A percentile compares a stretch with the other conserved stretches of the same genome.
Conservation (phyloP, 2,113 vertebrate genomes). For the Pteronura brasiliensis region DNA sequence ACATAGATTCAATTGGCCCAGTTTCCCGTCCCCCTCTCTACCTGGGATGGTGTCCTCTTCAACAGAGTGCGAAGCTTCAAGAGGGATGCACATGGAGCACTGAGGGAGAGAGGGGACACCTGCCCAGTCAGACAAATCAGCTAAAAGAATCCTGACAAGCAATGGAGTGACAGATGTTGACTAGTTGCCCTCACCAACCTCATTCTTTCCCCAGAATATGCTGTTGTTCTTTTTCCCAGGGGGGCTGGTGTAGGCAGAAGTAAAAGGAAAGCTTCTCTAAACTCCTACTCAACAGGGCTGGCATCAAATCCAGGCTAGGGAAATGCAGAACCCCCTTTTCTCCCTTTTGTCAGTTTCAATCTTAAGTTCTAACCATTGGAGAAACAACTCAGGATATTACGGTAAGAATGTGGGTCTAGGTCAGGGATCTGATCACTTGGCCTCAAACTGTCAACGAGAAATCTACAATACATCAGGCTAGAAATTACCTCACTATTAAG, state of each 20-base stretch:
- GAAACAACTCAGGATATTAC: conserved; percentile 18
- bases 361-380: neutral
- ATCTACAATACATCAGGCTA: neutral
- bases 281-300: neutral
- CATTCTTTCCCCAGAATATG: conserved; percentile 32
- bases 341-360: neutral
- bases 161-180: conserved; percentile 69
- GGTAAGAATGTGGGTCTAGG: neutral
- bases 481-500: neutral
- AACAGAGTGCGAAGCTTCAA: conserved; percentile 77
- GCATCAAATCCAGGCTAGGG: neutral
- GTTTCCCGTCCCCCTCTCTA: conserved; percentile 71
- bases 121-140: conserved; percentile 76
- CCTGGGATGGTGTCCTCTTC: conserved; percentile 77
- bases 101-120: conserved; percentile 77
- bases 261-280: conserved; percentile 46
- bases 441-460: neutral
- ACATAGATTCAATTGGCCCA: conserved; percentile 63
- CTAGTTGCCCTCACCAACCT: conserved; percentile 52
- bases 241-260: conserved; percentile 8
- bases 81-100: conserved; percentile 76
- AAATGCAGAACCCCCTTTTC: neutral
- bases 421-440: neutral
- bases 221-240: neutral
- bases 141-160: conserved; percentile 73